Conservation (phyloP, 2,888 invertebrate genomes). For the Allygus modestus region DNA sequence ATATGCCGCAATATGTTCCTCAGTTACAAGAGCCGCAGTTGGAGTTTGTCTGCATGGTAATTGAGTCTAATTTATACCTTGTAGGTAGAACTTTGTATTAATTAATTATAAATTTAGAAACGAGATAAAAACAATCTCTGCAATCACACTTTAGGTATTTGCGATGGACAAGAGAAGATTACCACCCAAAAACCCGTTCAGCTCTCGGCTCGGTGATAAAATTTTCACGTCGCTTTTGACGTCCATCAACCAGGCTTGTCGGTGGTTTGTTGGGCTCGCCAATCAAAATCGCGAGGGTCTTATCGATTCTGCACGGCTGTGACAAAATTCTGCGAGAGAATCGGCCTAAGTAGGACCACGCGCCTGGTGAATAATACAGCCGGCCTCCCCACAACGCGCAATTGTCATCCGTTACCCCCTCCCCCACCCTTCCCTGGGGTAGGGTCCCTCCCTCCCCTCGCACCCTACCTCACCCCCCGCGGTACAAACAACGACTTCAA, state of each 20-base stretch:
- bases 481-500: constrained; percentile 34
- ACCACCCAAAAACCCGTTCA: background rate
- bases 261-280: constrained; percentile 6
- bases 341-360: constrained; percentile 55
- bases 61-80: too few relatives aligned
- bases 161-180: background rate
- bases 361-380: constrained; percentile 45
- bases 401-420: constrained; percentile 61
- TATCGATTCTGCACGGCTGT: constrained; percentile 46
- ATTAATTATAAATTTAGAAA: background rate
- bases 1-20: too few relatives aligned
- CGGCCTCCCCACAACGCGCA: constrained; percentile 53
- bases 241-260: background rate
- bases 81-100: background rate
- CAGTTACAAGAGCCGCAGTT: too few relatives aligned
- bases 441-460: too few relatives aligned
- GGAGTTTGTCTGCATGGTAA: too few relatives aligned
- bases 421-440: background rate
- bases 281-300: constrained; percentile 48
- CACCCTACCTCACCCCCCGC: background rate
- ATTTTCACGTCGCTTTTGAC: constrained; percentile 22
- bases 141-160: background rate
- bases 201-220: background rate
- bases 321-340: constrained; percentile 53
- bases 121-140: too few relatives aligned